phyloP scores from a whole-genome alignment of 1,140 invertebrate species.

The Cotesia chilonis region DNA sequence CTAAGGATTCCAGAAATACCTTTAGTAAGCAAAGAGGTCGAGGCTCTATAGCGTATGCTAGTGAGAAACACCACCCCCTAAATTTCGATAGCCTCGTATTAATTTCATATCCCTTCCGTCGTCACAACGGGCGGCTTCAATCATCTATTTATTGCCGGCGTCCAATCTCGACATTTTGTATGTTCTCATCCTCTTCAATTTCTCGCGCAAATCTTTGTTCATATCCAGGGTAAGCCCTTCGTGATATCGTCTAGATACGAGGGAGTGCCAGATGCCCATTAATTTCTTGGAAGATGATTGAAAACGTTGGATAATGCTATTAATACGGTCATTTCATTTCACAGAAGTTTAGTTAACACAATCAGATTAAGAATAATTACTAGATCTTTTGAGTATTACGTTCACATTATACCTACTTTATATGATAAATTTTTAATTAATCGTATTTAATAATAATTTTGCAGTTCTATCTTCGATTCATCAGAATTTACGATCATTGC shows the following conservation, averaged over 20 bases:
- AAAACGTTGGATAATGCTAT: conserved; percentile 37
- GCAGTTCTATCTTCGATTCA: no score
- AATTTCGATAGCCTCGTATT: conserved; percentile 52
- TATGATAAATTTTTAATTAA: no score
- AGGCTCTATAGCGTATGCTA: conserved; percentile 33
- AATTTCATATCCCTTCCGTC: conserved; percentile 61
- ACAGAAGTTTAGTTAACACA: neutral
- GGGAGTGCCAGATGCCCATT: conserved; percentile 49
- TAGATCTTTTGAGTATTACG: neutral
- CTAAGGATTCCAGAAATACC: conserved; percentile 63
- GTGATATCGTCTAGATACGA: conserved; percentile 56
- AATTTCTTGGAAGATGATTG: conserved; percentile 53
- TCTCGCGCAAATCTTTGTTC: conserved; percentile 6
- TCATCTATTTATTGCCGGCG: conserved; percentile 58
- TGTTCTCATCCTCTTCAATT: neutral
- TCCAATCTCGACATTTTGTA: conserved; percentile 32
- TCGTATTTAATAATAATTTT: no score
- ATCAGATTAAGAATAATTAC: neutral
- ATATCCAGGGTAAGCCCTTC: conserved; percentile 13
- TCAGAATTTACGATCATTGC: no score
- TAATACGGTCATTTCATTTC: conserved; percentile 10
- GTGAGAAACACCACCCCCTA: conserved; percentile 30
- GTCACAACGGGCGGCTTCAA: conserved; percentile 46
- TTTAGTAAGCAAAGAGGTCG: conserved; percentile 47
- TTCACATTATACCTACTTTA: no score